phyloP scores from a whole-genome alignment of 2,113 vertebrate genomes.

The Eretmochelys imbricata region DNA sequence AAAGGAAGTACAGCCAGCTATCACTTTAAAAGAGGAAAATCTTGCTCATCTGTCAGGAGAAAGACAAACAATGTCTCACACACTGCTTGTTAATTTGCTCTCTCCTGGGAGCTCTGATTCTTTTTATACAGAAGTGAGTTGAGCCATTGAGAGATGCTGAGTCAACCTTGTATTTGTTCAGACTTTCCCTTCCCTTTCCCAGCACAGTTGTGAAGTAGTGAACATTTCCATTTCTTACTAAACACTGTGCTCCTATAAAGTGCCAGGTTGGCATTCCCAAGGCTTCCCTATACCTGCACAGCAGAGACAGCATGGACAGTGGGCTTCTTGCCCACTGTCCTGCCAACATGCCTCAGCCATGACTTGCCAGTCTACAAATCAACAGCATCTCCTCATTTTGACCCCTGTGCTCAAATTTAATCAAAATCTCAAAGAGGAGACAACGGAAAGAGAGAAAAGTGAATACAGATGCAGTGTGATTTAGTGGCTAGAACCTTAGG shows the following conservation, averaged over 20 bases:
- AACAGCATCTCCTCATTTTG: too few species aligned
- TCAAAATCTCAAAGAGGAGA: too few species aligned
- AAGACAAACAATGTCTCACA: slow-evolving; percentile 60
- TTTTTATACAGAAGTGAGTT: neutral
- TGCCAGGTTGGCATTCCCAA: neutral
- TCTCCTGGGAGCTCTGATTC: slow-evolving; percentile 18
- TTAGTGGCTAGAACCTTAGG: too few species aligned
- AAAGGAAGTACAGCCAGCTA: slow-evolving; percentile 64
- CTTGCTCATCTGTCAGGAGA: slow-evolving; percentile 49
- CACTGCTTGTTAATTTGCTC: slow-evolving; percentile 53
- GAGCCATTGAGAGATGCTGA: neutral
- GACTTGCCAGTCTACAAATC: too few species aligned
- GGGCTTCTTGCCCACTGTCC: too few species aligned
- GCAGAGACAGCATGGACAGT: neutral
- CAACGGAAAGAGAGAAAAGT: too few species aligned
- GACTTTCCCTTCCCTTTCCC: neutral
- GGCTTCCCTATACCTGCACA: neutral
- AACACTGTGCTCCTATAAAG: neutral
- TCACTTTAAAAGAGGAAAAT: slow-evolving; percentile 50
- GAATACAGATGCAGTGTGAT: too few species aligned
- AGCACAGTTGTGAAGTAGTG: neutral
- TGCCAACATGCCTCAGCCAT: too few species aligned
- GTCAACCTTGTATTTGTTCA: neutral
- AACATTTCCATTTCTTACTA: neutral
- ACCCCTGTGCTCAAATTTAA: too few species aligned